phyloP scores from a whole-genome alignment of 1,140 invertebrate genomes.

The Hyposmocoma kahamanoa region DNA sequence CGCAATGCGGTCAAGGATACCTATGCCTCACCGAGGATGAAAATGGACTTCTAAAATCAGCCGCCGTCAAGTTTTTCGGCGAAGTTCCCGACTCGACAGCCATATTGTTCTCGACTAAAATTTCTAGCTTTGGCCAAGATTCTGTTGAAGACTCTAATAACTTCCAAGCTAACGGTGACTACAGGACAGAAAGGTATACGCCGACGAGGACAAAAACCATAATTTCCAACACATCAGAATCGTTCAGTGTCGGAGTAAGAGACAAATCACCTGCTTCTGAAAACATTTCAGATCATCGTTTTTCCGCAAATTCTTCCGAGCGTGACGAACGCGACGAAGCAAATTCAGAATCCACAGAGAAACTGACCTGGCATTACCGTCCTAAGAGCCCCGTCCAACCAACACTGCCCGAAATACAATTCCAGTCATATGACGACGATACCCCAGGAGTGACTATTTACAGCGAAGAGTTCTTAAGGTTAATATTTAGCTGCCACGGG shows the following conservation, averaged over 20 bases:
- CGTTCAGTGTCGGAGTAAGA: conserved; percentile 48
- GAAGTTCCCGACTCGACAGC: conserved; percentile 52
- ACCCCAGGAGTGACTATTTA: conserved; percentile 36
- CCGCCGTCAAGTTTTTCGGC: conserved; percentile 58
- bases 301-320: conserved; percentile 33
- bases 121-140: conserved; percentile 71
- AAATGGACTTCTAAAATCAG: conserved; percentile 48
- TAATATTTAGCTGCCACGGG: conserved; percentile 47
- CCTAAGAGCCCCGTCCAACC: conserved; percentile 44
- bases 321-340: conserved; percentile 25
- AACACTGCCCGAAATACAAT: conserved; percentile 65
- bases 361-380: conserved; percentile 62
- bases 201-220: conserved; percentile 61
- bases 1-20: conserved; percentile 57
- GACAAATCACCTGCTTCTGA: conserved; percentile 49
- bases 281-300: conserved; percentile 40
- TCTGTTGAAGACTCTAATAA: conserved; percentile 46
- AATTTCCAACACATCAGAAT: conserved; percentile 50
- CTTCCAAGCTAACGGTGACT: conserved; percentile 42
- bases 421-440: conserved; percentile 64
- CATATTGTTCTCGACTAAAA: conserved; percentile 69
- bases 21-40: conserved; percentile 58
- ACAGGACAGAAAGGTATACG: conserved; percentile 44
- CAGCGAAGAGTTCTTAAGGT: conserved; percentile 71
- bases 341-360: conserved; percentile 36